Conservation (phyloP, 1,140 invertebrate genomes). For the Papilio xuthus region DNA sequence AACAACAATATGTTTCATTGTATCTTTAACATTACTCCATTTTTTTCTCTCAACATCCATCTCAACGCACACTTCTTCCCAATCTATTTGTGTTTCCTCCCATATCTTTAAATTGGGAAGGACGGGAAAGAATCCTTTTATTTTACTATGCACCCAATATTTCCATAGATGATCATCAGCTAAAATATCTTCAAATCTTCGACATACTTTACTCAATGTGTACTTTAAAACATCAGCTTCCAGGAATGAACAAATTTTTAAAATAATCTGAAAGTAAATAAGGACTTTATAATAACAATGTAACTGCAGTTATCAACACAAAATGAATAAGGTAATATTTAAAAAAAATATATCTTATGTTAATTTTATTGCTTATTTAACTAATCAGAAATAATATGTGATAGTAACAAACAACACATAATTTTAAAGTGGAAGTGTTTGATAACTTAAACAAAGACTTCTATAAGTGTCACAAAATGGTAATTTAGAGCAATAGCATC, state of each 20-base stretch:
- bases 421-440: no score
- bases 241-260: slow-evolving; percentile 78
- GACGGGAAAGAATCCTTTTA: slow-evolving; percentile 64
- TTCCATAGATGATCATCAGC: slow-evolving; percentile 75
- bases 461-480: no score
- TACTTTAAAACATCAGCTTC: slow-evolving; percentile 72
- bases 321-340: slow-evolving; percentile 27
- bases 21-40: slow-evolving; percentile 71
- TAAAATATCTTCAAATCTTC: slow-evolving; percentile 74
- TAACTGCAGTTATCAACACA: not conserved
- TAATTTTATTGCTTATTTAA: no score
- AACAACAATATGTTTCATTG: slow-evolving; percentile 68
- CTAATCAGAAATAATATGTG: no score
- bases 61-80: slow-evolving; percentile 73
- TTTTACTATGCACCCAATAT: slow-evolving; percentile 71
- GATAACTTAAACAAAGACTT: no score
- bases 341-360: no score
- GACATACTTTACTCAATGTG: slow-evolving; percentile 73
- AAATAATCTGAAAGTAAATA: slow-evolving; percentile 70
- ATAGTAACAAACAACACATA: no score
- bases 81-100: slow-evolving; percentile 60
- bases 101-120: slow-evolving; percentile 64
- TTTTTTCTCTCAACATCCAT: slow-evolving; percentile 68
- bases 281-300: no score
- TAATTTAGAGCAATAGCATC: no score